These are phyloP conservation scores for Solen grandis DNA, from an alignment of 1,140 invertebrate species.

Conservation along the genomic window DNA sequence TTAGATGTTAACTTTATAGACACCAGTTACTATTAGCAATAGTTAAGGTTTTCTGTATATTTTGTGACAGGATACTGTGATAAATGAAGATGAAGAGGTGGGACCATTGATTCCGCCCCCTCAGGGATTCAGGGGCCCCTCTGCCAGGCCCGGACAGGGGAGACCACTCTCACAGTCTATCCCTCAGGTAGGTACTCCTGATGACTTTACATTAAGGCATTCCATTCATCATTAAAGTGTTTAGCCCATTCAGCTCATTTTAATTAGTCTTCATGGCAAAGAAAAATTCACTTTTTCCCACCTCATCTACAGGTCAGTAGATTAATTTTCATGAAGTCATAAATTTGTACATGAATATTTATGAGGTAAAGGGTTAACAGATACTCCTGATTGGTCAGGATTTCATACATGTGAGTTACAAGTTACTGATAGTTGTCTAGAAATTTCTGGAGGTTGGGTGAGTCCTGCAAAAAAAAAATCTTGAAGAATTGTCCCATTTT, in stretches of 20 bases:
- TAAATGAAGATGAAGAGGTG: slow-evolving; percentile 70
- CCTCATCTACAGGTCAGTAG: slow-evolving; percentile 4
- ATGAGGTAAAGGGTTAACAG: background rate
- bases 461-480: too few species aligned
- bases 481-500: too few species aligned
- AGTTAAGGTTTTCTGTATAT: too few species aligned
- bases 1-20: too few species aligned
- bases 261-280: background rate
- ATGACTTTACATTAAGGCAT: too few species aligned
- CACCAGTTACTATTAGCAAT: too few species aligned
- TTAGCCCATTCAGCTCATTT: background rate
- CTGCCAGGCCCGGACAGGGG: slow-evolving; percentile 51
- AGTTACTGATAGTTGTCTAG: too few species aligned
- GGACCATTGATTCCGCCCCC: slow-evolving; percentile 72
- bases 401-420: too few species aligned
- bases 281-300: background rate
- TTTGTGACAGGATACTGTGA: slow-evolving; percentile 28
- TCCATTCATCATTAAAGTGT: background rate
- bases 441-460: too few species aligned
- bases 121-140: slow-evolving; percentile 69
- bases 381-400: background rate
- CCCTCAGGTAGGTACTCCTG: slow-evolving; percentile 73
- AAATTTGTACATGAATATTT: slow-evolving; percentile 9
- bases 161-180: slow-evolving; percentile 70
- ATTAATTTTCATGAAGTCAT: too few species aligned